Percentiles rank a stretch among this genome's conserved stretches.
phyloP scores from a whole-genome alignment of 2,113 vertebrate species.

The Bettongia penicillata region DNA sequence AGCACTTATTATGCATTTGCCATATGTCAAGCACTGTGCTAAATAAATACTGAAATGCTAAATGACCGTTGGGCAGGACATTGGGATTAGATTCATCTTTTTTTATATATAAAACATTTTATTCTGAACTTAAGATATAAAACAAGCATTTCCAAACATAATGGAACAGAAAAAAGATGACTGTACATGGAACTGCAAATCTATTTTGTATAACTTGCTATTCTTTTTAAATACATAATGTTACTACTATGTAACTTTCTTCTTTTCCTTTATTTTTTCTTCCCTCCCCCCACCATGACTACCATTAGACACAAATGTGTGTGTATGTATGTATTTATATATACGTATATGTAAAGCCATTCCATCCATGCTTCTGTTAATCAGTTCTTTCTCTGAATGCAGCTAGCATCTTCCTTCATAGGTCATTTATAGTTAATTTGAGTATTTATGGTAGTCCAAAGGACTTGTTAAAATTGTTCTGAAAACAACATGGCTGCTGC shows the following conservation, averaged over 20 bases:
- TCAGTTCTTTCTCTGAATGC: not conserved
- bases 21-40: not conserved
- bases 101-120: not conserved
- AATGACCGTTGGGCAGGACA: not conserved
- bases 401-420: not conserved
- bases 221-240: not conserved
- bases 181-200: not conserved
- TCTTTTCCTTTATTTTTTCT: not conserved
- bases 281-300: too few species aligned
- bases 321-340: too few species aligned
- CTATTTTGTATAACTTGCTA: not conserved
- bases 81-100: not conserved
- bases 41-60: not conserved
- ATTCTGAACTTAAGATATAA: not conserved
- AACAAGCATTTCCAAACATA: not conserved
- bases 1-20: not conserved
- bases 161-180: not conserved
- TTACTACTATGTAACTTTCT: not conserved
- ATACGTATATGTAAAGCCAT: not conserved
- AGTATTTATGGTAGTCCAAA: not conserved
- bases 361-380: not conserved
- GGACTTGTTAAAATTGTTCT: not conserved
- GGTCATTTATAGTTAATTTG: not conserved
- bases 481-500: not conserved
- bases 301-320: not conserved